Evolutionary conservation across 2,113 vertebrate genomes (phyloP).

Genomic region (Puffinus mauretanicus): DNA sequence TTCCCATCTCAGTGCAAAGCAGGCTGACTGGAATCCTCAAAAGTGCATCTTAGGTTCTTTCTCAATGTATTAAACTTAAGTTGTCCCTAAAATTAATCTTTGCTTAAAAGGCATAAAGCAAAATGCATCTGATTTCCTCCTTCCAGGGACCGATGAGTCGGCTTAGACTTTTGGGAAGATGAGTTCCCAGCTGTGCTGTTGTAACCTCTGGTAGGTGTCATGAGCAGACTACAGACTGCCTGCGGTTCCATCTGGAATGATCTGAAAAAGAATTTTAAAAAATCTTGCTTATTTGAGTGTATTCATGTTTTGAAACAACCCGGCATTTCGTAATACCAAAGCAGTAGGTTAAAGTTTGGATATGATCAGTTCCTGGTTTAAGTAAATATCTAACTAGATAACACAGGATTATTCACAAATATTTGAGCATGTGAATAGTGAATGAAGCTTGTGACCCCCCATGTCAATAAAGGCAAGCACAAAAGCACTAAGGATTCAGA

Average conservation of each 20-base stretch:
- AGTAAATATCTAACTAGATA: conserved; percentile 57
- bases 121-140: conserved; percentile 28
- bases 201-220: conserved; percentile 36
- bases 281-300: conserved; percentile 30
- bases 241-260: conserved; percentile 68
- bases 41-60: conserved; percentile 8
- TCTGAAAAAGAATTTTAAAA: conserved; percentile 63
- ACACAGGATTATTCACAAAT: conserved; percentile 46
- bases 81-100: not conserved
- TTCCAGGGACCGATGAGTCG: not conserved
- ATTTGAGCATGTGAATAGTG: conserved; percentile 57
- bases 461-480: conserved; percentile 15
- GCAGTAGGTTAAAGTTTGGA: conserved; percentile 49
- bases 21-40: not conserved
- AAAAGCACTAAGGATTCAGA: not conserved
- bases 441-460: conserved; percentile 16
- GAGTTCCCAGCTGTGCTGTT: not conserved
- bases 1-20: not conserved
- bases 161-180: not conserved
- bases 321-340: conserved; percentile 36
- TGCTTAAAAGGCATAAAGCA: not conserved
- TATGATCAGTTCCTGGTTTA: conserved; percentile 29
- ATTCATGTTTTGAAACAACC: conserved; percentile 27
- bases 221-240: conserved; percentile 62
- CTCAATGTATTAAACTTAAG: not conserved